Base-by-base conservation (phyloP, 2,797 vertebrate species). In the Coilia nasus region DNA sequence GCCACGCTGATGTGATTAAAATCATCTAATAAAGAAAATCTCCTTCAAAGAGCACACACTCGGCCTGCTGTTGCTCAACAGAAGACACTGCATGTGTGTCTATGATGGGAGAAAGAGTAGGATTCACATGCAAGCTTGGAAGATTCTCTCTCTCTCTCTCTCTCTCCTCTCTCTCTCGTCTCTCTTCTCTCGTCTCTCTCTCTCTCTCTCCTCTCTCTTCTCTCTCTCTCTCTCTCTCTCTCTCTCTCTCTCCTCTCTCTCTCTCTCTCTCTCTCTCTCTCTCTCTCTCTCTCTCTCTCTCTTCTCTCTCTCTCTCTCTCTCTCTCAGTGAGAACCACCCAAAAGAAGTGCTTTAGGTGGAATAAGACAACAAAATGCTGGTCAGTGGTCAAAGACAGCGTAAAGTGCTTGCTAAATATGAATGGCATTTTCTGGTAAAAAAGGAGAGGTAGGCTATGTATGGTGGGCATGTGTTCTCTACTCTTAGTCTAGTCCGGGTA, bases 21-120 rank as follows among this genome's bases (percentile, higher is more conserved):
- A 87, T 6, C 87, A 83, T 86, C 44, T 85, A 85, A 86, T 90
- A 85, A 87, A 90, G 86, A 87, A 87, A 89, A 87, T 47, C 60
- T 67, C 71, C 86, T 64, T 81, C 12, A 6, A 81, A 86, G 80
- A 21, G 84, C 56, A 87, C 25, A 84, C 3, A 17, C 67, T 71
- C 9, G 11, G 67, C 67, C 71, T 78, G 71, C 31, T 35, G 15
- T 44, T 78, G 17, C 15, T 78, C 71, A 78, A 44, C 1, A 14
- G 35, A 44, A 19, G 0, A 78, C 35, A 19, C 71, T 78, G 35
- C 31, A 3, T 35, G 71, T 78, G 17, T 21, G 7, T 41, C 21
- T 19, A 21, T 21, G 15, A 21, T 21, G 57, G 57, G 57, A 6
- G 71, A 2, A 12, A 15, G 35, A 44, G 71, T 9, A 41, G 35